Evolutionary conservation across 2,888 invertebrate genomes (phyloP).

Genomic region (Cheilosia vernalis): DNA sequence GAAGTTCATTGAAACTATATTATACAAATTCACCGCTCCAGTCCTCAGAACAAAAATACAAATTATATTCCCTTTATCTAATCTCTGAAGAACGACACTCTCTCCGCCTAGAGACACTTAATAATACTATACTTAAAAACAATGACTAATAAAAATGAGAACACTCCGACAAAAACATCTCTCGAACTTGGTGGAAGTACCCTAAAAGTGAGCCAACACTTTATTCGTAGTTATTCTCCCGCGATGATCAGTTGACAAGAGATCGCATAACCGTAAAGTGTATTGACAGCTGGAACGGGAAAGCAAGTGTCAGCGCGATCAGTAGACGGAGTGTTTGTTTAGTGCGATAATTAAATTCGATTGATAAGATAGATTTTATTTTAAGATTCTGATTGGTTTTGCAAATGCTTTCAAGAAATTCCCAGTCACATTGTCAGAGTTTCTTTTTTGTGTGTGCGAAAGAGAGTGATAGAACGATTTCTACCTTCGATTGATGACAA

Average conservation of each 20-base stretch:
- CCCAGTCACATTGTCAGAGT: conserved; percentile 1
- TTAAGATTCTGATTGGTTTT: not conserved
- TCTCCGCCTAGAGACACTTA: not conserved
- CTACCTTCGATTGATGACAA: not conserved
- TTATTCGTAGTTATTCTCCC: not conserved
- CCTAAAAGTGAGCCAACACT: not conserved
- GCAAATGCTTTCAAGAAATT: not conserved
- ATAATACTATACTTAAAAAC: not conserved
- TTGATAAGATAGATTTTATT: conserved; percentile 11
- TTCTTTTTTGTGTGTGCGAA: not conserved
- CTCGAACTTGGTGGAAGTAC: not conserved
- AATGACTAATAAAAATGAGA: conserved; percentile 9
- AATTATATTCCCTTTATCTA: conserved; percentile 28
- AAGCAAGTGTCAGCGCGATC: not conserved
- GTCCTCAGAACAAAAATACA: not conserved
- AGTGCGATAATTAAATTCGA: conserved; percentile 1
- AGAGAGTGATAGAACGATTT: not conserved
- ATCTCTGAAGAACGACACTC: conserved; percentile 19
- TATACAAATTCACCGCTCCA: not conserved
- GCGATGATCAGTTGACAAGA: not conserved
- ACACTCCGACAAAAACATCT: conserved; percentile 2
- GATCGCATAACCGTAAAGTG: conserved; percentile 1
- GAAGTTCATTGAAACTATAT: not conserved
- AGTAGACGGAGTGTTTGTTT: not conserved
- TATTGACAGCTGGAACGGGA: not conserved